Conservation (phyloP, 2,797 vertebrate genomes). For the Tolypeutes matacus region DNA sequence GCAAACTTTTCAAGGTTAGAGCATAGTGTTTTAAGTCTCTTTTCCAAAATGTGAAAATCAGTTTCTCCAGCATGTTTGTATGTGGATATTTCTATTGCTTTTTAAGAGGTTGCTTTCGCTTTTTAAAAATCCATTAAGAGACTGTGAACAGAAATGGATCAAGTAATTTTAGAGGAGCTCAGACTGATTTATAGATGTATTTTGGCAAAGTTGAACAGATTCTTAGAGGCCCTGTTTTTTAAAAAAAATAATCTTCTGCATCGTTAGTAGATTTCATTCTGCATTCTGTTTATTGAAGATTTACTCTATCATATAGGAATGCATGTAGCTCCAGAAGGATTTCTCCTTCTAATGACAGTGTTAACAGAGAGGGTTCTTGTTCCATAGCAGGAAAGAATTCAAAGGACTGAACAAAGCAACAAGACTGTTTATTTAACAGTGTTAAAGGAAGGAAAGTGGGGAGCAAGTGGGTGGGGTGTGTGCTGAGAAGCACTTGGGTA, state of each 20-base stretch:
- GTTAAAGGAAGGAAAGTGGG: too few relatives aligned
- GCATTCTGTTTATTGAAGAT: background rate
- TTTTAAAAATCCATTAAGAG: background rate
- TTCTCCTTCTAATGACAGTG: too few relatives aligned
- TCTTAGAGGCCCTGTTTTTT: conserved; percentile 62
- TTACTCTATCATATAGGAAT: conserved; percentile 19
- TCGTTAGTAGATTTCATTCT: conserved; percentile 25
- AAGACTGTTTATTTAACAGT: too few relatives aligned
- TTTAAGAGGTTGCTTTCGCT: conserved; percentile 36
- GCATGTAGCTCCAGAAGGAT: background rate
- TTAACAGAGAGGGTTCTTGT: too few relatives aligned
- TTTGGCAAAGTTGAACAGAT: conserved; percentile 49
- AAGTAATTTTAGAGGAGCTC: conserved; percentile 25
- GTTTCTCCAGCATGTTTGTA: conserved; percentile 13
- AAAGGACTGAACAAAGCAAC: too few relatives aligned
- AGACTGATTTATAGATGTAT: conserved; percentile 18
- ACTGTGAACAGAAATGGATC: conserved; percentile 8
- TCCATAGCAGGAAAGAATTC: too few relatives aligned
- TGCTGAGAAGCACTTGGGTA: too few relatives aligned
- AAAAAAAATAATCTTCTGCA: conserved; percentile 44
- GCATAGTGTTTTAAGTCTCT: background rate
- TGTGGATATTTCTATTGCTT: conserved; percentile 41
- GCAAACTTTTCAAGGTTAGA: conserved; percentile 49
- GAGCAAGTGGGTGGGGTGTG: too few relatives aligned
- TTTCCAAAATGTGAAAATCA: conserved; percentile 36